phyloP scores from a whole-genome alignment of 2,113 vertebrate species.

The Oryctolagus cuniculus region mOryCun1.1 NC_091443.1:61994001-61994500 shows the following conservation, averaged over 20 bases:
- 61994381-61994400: background rate
- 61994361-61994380: background rate
- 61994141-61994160: background rate
- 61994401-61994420: background rate
- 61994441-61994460: background rate
- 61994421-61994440: background rate
- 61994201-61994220: background rate
- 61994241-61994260: background rate
- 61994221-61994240: background rate
- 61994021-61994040: constrained; percentile 39
- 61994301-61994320: background rate
- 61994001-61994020: constrained; percentile 61
- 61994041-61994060: constrained; percentile 63
- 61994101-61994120: background rate
- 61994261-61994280: background rate
- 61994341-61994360: background rate
- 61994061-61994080: constrained; percentile 61
- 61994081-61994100: background rate
- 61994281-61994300: background rate
- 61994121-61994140: background rate
- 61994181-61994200: background rate
- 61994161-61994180: background rate
- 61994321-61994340: constrained; percentile 38
- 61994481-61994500: background rate
- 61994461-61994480: background rate